Percentiles rank a stretch among this genome's conserved stretches.
Conservation (phyloP, 2,888 invertebrate species). For the Venustoraphidia nigricollis region DNA sequence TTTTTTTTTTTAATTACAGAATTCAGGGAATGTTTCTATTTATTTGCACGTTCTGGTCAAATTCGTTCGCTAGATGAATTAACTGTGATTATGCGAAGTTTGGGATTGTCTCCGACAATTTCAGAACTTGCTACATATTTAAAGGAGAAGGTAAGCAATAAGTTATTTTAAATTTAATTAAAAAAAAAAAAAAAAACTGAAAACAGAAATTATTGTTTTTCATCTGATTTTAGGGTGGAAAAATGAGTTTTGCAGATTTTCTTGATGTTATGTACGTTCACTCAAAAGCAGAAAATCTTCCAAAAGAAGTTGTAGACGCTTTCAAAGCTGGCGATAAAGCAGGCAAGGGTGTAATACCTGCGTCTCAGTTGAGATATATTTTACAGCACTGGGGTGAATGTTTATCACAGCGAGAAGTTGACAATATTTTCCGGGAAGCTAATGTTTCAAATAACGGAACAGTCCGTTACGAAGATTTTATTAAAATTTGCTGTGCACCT, state of each 20-base stretch:
- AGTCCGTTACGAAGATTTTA: slow-evolving; percentile 82
- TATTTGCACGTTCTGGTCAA: slow-evolving; percentile 80
- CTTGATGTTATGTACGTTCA: slow-evolving; percentile 91
- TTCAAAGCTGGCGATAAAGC: slow-evolving; percentile 74
- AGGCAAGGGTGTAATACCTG: slow-evolving; percentile 59
- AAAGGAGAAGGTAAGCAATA: slow-evolving; percentile 37
- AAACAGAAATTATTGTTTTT: background rate
- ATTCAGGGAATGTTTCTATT: slow-evolving; percentile 90
- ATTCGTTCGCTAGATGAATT: slow-evolving; percentile 81
- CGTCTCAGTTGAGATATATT: slow-evolving; percentile 69
- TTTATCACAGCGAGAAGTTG: slow-evolving; percentile 58
- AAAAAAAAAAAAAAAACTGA: too few relatives aligned
- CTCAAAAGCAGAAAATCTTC: slow-evolving; percentile 66
- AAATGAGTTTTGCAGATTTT: slow-evolving; percentile 91
- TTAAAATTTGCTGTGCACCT: slow-evolving; percentile 83
- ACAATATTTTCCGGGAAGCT: slow-evolving; percentile 82
- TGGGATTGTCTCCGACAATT: slow-evolving; percentile 87
- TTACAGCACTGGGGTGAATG: slow-evolving; percentile 88
- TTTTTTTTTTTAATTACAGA: slow-evolving; percentile 48
- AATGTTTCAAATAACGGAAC: slow-evolving; percentile 66
- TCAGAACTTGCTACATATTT: slow-evolving; percentile 75
- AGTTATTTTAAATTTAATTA: background rate
- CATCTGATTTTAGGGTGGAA: slow-evolving; percentile 44
- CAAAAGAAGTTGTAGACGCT: slow-evolving; percentile 74
- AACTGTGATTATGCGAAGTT: slow-evolving; percentile 85